Evolutionary conservation across 2,797 vertebrate genomes (phyloP).

Genomic region (Ciconia nigra): DNA sequence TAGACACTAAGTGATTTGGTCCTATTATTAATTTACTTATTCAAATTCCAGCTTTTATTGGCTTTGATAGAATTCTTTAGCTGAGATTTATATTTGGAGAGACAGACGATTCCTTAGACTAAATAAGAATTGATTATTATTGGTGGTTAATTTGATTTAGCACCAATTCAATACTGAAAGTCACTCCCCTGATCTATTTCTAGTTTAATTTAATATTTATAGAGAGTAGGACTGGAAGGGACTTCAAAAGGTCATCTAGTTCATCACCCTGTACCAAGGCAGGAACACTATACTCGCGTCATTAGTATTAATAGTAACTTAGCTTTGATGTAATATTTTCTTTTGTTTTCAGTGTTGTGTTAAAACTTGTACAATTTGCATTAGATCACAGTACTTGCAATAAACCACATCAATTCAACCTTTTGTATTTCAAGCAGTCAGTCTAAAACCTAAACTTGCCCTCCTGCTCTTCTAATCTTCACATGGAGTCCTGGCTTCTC

Average conservation of each 20-base stretch:
- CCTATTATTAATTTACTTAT: background rate
- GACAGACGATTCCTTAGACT: background rate
- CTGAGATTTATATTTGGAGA: constrained; percentile 10
- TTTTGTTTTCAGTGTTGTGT: background rate
- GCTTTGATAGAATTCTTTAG: background rate
- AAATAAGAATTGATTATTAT: constrained; percentile 48
- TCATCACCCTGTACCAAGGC: background rate
- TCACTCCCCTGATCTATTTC: background rate
- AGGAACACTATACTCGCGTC: background rate
- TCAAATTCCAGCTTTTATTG: background rate
- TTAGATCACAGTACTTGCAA: background rate
- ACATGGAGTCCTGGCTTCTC: background rate
- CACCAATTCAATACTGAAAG: background rate
- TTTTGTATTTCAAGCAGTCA: background rate
- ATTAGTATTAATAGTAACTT: background rate
- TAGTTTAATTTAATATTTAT: constrained; percentile 28
- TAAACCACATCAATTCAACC: background rate
- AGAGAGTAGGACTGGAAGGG: background rate
- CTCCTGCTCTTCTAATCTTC: background rate
- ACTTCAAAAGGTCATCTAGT: background rate
- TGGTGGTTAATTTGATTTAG: constrained; percentile 37
- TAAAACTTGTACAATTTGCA: background rate
- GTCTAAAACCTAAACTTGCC: background rate
- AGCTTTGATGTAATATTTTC: background rate
- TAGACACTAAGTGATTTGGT: background rate